Base-by-base conservation (phyloP, 2,888 invertebrate genomes). In the Acleris cristana region DNA sequence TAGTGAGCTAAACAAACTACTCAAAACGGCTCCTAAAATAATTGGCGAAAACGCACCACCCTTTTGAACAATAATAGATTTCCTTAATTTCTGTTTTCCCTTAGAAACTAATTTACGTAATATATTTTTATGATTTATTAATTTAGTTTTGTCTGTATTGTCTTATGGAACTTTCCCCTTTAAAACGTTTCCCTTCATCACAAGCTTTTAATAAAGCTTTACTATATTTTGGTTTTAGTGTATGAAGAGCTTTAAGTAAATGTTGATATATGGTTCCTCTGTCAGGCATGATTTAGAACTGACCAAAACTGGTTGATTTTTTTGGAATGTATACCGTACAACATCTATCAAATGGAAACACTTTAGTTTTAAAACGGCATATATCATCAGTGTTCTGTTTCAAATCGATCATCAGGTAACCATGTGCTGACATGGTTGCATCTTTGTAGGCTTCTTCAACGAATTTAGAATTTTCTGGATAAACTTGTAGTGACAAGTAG, bases 391-490 rank as follows among this genome's bases (percentile, higher is more conserved):
- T 73, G 16, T 64, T 60, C 62, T 76, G 75, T 70, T 76, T 77
- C 10, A 76, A 56, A 71, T 76, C 75, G 18, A 78, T 70, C 72
- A 77, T 72, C 8, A 74, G 66, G 71, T 75, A 76, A 26, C 76
- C 76, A 72, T 78, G 74, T 19, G 78, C 66, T 61, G 71, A 64
- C 23, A 18, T 61, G 16, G 77, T 78, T 8, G 75, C 76, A 73
- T 79, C 74, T 67, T 44, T 76, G 52, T 76, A 76, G 1, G 74
- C 71, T 52, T 77, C 76, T 70, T 77, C 74, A 34, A 77, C 70
- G 64, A 71, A 76, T 60, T 75, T 76, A 16, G 68, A 0, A 59
- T 76, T 75, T 56, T 76, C 74, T 10, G 76, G 78, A 21, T 52
- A 69, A 12, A 78, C 67, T 69, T 77, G 75, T 40, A 75, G 73